Percentiles rank a stretch among this genome's conserved stretches.
Conservation (phyloP, 2,888 invertebrate genomes). For the Ceriagrion tenellum region DNA sequence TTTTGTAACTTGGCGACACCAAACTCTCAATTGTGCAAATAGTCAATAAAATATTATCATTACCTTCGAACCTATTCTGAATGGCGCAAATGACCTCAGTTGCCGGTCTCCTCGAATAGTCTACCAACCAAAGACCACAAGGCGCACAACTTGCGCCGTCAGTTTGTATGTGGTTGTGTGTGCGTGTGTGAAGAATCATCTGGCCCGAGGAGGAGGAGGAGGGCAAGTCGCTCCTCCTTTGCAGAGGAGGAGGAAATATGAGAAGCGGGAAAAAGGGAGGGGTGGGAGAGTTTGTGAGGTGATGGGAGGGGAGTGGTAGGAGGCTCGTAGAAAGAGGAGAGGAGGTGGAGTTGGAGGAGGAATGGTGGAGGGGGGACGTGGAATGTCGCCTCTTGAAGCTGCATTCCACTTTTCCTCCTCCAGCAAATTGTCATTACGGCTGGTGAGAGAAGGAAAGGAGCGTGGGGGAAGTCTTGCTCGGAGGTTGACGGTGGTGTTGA, state of each 20-base stretch:
- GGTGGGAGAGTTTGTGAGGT: background rate
- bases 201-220: background rate
- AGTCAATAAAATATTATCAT: too few relatives aligned
- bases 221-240: constrained; percentile 49
- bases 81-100: too few relatives aligned
- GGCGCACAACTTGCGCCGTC: constrained; percentile 12
- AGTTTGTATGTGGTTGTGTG: background rate
- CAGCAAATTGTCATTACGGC: constrained; percentile 66
- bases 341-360: background rate
- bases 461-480: background rate
- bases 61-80: too few relatives aligned
- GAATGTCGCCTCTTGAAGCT: constrained; percentile 62
- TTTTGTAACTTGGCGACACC: too few relatives aligned
- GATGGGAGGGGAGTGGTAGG: background rate
- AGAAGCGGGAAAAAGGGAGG: constrained; percentile 5
- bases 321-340: background rate
- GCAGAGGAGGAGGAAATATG: constrained; percentile 60
- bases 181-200: constrained; percentile 20
- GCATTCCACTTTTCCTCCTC: constrained; percentile 64
- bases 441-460: background rate
- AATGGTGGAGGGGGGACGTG: constrained; percentile 34
- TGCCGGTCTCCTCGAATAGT: too few relatives aligned
- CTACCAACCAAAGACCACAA: background rate
- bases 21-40: too few relatives aligned
- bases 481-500: background rate